Base-by-base conservation (phyloP, 2,113 vertebrate species). In the Excalfactoria chinensis region DNA sequence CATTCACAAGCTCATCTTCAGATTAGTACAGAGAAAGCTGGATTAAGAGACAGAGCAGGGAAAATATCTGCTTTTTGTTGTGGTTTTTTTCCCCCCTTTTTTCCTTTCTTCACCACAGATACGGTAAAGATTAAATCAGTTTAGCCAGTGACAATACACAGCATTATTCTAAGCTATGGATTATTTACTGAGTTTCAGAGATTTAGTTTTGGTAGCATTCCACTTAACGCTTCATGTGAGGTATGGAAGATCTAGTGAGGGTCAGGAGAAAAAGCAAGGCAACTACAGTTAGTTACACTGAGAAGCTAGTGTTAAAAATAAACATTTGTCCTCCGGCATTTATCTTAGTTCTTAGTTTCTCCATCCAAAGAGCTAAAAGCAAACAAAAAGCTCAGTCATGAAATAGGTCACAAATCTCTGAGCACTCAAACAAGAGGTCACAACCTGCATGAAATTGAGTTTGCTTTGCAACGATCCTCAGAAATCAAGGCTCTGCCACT, bases 11-110 rank as follows among this genome's bases (percentile, higher is more conserved):
- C 40, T 75, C 48, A 69, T 92, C 71, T 84, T 85, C 89, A 84
- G 86, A 87, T 95, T 94, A 97, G 83, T 77, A 86, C 6, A 85
- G 89, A 90, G 90, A 94, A 73, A 95, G 67, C 85, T 88, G 71
- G 94, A 96, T 94, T 91, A 86, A 66, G 73, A 69, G 49, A 13
- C 12, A 13, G 12, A 78, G 59, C 8, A 73, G 30, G 2, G 34
- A 25, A 53, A 86, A 64, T 56, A 80, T 26, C 14, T 56, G 53
- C 28, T 55, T 28, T 75, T 64, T n/a, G n/a, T n/a, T n/a, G n/a
- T n/a, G n/a, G n/a, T 80, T 41, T 41, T 41, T 41, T 41, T 41
- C 37, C 37, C 37, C 37, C 37, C 41, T 37, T 30, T 9, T 9
- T 26, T 44, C 84, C 60, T 84, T 93, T 92, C 93, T 58, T 80